Evolutionary conservation across 2,113 vertebrate species (phyloP).

Genomic region (Corvus hawaiiensis): DNA sequence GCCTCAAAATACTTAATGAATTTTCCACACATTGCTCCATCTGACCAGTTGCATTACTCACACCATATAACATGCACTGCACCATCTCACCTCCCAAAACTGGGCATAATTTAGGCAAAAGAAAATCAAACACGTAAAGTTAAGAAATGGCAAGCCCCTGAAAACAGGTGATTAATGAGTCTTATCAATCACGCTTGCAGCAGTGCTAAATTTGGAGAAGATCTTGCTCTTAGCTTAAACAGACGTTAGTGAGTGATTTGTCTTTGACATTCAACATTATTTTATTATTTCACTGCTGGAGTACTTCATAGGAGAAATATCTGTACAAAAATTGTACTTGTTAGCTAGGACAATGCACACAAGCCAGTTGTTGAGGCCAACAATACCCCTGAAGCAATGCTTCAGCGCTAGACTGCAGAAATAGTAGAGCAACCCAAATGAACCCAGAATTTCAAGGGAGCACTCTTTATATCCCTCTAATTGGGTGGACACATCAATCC

Average conservation of each 20-base stretch:
- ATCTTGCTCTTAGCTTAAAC: not conserved
- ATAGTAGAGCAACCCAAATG: constrained; percentile 5
- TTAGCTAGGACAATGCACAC: not conserved
- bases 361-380: not conserved
- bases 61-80: not conserved
- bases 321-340: not conserved
- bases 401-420: not conserved
- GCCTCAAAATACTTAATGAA: not conserved
- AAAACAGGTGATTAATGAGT: not conserved
- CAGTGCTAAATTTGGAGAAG: not conserved
- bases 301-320: not conserved
- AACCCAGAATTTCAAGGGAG: constrained; percentile 42
- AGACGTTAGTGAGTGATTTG: not conserved
- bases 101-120: not conserved
- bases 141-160: not conserved
- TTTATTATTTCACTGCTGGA: not conserved
- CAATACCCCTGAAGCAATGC: not conserved
- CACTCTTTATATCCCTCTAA: constrained; percentile 30
- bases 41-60: not conserved
- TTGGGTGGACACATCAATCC: constrained; percentile 50
- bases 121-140: not conserved
- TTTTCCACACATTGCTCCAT: constrained; percentile 3
- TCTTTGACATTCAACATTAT: not conserved
- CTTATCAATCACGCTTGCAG: not conserved
- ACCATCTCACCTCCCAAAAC: not conserved